Conservation (phyloP, 2,797 vertebrate genomes). For the Petrocephalus schoutedeni region DNA sequence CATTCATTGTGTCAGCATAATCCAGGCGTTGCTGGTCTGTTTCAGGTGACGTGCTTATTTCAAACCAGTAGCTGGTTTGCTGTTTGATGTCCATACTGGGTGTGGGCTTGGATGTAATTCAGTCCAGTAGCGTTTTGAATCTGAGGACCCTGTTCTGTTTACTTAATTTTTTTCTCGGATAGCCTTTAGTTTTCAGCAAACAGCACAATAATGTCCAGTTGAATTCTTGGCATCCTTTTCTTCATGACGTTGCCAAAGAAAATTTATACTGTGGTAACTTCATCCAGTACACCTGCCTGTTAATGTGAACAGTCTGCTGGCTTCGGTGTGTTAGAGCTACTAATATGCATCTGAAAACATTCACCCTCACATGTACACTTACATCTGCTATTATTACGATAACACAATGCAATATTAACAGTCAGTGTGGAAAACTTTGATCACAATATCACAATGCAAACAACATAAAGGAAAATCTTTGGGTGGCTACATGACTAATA, state of each 20-base stretch:
- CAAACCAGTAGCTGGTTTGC: background rate
- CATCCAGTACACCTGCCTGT: background rate
- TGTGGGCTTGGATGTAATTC: background rate
- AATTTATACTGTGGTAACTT: background rate
- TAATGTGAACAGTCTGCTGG: background rate
- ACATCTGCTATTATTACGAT: too few species aligned
- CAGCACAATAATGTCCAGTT: background rate
- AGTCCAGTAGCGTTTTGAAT: background rate
- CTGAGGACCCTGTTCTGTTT: background rate
- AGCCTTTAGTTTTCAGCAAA: background rate
- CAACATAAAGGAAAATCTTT: too few species aligned
- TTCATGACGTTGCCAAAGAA: background rate
- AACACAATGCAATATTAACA: too few species aligned
- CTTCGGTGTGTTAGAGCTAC: background rate
- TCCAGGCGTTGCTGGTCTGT: background rate
- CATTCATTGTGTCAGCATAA: background rate
- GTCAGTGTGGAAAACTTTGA: too few species aligned
- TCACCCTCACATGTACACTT: too few species aligned
- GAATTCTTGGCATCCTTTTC: background rate
- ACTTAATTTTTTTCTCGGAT: background rate
- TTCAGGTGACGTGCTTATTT: background rate
- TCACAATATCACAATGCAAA: too few species aligned
- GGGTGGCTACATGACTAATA: too few species aligned
- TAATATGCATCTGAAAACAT: background rate
- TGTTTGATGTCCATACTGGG: background rate